Percentiles rank a stretch among this genome's conserved stretches.
phyloP scores from a whole-genome alignment of 1,140 invertebrate genomes.

The Physella acuta region DNA sequence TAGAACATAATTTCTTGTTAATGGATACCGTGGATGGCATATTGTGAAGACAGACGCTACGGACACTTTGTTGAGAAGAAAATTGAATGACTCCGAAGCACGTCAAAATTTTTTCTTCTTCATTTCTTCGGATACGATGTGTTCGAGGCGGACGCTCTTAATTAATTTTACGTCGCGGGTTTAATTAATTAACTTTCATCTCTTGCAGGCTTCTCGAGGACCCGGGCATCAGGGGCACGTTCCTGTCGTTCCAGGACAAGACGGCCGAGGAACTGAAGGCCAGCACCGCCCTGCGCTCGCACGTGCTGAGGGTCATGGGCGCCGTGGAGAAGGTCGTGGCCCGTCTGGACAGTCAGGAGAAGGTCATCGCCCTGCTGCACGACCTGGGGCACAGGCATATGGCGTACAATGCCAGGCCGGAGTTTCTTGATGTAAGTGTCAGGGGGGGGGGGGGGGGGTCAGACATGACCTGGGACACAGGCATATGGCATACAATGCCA shows the following conservation, averaged over 20 bases:
- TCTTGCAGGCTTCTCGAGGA: conserved; percentile 21
- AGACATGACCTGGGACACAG: conserved; percentile 23
- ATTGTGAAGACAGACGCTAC: too few relatives aligned
- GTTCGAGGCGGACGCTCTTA: too few relatives aligned
- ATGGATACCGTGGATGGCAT: too few relatives aligned
- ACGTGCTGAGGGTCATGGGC: conserved; percentile 21
- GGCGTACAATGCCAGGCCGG: conserved; percentile 22
- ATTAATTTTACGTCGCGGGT: too few relatives aligned
- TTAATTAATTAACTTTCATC: too few relatives aligned
- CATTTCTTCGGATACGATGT: too few relatives aligned
- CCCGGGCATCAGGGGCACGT: background rate
- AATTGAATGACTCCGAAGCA: too few relatives aligned
- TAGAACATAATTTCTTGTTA: too few relatives aligned
- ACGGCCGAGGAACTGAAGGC: conserved; percentile 12
- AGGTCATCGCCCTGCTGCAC: conserved; percentile 13
- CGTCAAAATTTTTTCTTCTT: too few relatives aligned
- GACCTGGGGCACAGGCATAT: conserved; percentile 24
- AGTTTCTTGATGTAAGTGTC: conserved; percentile 24
- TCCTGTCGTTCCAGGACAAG: conserved; percentile 21
- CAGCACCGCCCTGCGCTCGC: conserved; percentile 14
- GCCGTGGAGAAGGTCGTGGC: conserved; percentile 24
- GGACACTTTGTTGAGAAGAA: too few relatives aligned
- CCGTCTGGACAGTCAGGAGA: conserved; percentile 10
- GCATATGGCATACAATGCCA: conserved; percentile 22
- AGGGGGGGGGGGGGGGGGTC: too few relatives aligned